Evolutionary conservation across 2,888 invertebrate genomes (phyloP).

Genomic region (Polia nebulosa): DNA sequence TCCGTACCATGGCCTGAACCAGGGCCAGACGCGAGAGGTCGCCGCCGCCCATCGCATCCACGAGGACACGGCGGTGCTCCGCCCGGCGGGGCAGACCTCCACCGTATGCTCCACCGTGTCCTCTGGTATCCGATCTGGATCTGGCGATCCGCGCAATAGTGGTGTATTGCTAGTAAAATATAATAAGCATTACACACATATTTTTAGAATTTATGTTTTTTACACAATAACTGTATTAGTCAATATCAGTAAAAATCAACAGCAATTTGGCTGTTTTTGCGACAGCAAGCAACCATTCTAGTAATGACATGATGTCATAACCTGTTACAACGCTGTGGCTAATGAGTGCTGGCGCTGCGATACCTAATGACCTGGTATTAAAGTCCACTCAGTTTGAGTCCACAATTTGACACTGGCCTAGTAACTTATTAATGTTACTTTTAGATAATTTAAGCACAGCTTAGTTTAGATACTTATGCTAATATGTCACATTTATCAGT

Average conservation of each 20-base stretch:
- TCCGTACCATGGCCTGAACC: too few relatives aligned
- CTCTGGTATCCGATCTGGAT: too few relatives aligned
- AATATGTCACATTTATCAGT: too few relatives aligned
- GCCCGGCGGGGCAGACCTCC: too few relatives aligned
- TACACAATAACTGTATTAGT: background rate
- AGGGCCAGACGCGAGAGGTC: too few relatives aligned
- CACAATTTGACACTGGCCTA: slow-evolving; percentile 9
- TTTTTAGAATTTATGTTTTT: too few relatives aligned
- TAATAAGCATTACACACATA: too few relatives aligned
- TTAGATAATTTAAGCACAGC: background rate
- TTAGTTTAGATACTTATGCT: background rate
- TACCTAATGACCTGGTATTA: slow-evolving; percentile 22
- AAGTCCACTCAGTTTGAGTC: slow-evolving; percentile 3
- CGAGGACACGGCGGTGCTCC: too few relatives aligned
- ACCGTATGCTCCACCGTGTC: too few relatives aligned
- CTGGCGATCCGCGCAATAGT: too few relatives aligned
- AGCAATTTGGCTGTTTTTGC: slow-evolving; percentile 1
- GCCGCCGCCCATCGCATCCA: too few relatives aligned
- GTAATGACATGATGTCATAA: slow-evolving; percentile 25
- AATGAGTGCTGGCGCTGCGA: slow-evolving; percentile 14
- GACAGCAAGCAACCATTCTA: background rate
- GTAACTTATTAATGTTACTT: background rate
- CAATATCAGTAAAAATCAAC: slow-evolving; percentile 4
- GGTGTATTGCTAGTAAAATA: too few relatives aligned
- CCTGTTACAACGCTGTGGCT: slow-evolving; percentile 11